Conservation (phyloP, 1,140 invertebrate genomes). For the Rhopalosiphum maidis region DNA sequence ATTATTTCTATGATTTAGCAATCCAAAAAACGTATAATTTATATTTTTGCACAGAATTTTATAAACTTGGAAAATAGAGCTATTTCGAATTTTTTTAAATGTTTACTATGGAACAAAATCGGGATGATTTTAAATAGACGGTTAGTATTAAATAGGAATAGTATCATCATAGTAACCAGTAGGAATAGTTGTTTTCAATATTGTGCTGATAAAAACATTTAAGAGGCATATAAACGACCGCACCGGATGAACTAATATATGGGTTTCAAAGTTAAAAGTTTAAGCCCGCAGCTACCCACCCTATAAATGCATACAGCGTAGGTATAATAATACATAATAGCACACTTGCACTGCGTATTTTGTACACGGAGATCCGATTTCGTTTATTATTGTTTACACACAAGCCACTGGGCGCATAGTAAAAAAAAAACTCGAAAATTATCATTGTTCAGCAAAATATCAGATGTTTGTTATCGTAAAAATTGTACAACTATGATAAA, state of each 20-base stretch:
- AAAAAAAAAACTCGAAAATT: not conserved
- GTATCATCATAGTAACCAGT: not conserved
- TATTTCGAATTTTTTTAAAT: not conserved
- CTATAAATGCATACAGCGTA: too few relatives aligned
- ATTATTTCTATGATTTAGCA: not conserved
- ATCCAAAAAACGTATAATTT: not conserved
- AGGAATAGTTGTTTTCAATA: not conserved
- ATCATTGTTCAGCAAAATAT: conserved; percentile 13
- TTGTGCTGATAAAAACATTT: not conserved
- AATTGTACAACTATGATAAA: not conserved
- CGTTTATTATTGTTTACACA: not conserved
- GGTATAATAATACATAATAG: not conserved
- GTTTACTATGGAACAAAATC: not conserved
- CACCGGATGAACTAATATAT: not conserved
- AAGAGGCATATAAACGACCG: not conserved
- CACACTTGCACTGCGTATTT: not conserved
- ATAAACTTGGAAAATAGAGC: not conserved
- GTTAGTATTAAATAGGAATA: not conserved
- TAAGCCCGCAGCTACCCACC: not conserved
- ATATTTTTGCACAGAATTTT: not conserved
- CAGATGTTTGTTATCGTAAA: not conserved
- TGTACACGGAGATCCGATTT: conserved; percentile 19
- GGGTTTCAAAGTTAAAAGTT: not conserved
- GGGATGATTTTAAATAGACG: not conserved
- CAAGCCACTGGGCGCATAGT: not conserved